These are phyloP conservation scores for Parelbella ahira DNA, from an alignment of 2,888 invertebrate genomes.

Conservation along the genomic window DNA sequence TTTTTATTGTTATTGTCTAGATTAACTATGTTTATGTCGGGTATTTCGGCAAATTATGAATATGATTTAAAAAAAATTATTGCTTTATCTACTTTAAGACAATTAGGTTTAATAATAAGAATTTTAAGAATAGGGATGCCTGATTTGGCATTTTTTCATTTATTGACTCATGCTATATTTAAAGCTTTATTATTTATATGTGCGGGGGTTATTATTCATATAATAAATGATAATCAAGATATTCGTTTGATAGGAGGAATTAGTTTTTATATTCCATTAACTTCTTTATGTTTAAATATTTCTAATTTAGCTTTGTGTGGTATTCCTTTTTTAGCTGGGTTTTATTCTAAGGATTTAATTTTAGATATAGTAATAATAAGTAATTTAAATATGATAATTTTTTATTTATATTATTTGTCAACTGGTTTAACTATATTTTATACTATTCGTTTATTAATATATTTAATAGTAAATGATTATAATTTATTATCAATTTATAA, in stretches of 20 bases:
- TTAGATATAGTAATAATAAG: constrained; percentile 77
- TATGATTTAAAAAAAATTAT: constrained; percentile 89
- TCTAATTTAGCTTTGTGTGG: constrained; percentile 83
- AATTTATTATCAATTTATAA: constrained; percentile 70
- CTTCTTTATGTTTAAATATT: constrained; percentile 77
- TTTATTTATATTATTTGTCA: constrained; percentile 78
- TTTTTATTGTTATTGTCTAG: constrained; percentile 78
- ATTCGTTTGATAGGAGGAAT: constrained; percentile 82
- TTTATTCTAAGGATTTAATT: constrained; percentile 84
- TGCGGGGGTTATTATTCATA: constrained; percentile 85
- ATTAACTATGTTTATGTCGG: constrained; percentile 82
- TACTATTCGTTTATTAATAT: constrained; percentile 79
- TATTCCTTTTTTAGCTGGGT: constrained; percentile 82
- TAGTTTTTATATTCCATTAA: constrained; percentile 71
- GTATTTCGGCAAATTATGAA: constrained; percentile 82
- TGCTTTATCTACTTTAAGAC: constrained; percentile 88
- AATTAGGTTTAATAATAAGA: constrained; percentile 87
- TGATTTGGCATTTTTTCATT: constrained; percentile 85
- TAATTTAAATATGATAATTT: constrained; percentile 76
- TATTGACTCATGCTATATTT: constrained; percentile 87
- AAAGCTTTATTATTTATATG: constrained; percentile 87
- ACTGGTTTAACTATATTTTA: constrained; percentile 81
- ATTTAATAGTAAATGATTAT: constrained; percentile 70
- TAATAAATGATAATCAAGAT: constrained; percentile 83
- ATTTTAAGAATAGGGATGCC: constrained; percentile 78